Base-by-base conservation (phyloP, 2,113 vertebrate genomes). In the Stegastes partitus region DNA sequence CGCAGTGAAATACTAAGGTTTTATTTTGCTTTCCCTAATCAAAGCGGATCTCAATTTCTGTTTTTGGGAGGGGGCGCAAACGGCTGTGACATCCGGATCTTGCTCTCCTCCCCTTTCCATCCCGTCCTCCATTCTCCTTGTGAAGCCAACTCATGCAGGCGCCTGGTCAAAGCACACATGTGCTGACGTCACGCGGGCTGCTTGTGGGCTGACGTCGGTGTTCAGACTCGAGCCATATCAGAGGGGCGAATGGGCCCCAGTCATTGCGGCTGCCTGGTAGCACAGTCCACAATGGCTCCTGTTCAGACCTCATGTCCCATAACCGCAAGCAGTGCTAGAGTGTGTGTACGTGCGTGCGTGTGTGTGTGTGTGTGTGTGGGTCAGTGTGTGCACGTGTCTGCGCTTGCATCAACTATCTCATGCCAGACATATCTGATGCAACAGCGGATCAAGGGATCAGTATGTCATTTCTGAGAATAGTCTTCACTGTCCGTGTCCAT, bases 241-340 rank as follows among this genome's bases (percentile, higher is more conserved):
- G 75, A 87, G 73, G 74, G 68, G 82, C 59, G 22, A 84, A 47
- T 47, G 77, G 74, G 84, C 61, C 81, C 51, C 77, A 67, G 82
- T 77, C 76, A 73, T 55, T 74, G 74, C 44, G 84, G 72, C 87
- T 86, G 83, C 71, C 59, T 73, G 54, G 68, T 80, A 73, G 77
- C n/a, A 2, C 74, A 73, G 83, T 91, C 84, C 83, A 84, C 79
- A 85, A 45, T 87, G 86, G 81, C 87, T 90, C 70, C 81, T 79
- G 81, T 90, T 91, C 83, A 87, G 89, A 90, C 79, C 84, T 91
- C 80, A 75, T 18, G 50, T 86, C 84, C 84, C 86, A 82, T 77
- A 84, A 86, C 85, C 64, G 2, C 84, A 81, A 80, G 68, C 64
- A 56, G 77, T 57, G 59, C 63, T 39, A 39, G 63, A 45, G 34